Percentiles rank a stretch among this genome's conserved stretches.
These are phyloP conservation scores for Omphaloscelis lunosa DNA, from an alignment of 2,888 invertebrate species.

Conservation along the genomic window DNA sequence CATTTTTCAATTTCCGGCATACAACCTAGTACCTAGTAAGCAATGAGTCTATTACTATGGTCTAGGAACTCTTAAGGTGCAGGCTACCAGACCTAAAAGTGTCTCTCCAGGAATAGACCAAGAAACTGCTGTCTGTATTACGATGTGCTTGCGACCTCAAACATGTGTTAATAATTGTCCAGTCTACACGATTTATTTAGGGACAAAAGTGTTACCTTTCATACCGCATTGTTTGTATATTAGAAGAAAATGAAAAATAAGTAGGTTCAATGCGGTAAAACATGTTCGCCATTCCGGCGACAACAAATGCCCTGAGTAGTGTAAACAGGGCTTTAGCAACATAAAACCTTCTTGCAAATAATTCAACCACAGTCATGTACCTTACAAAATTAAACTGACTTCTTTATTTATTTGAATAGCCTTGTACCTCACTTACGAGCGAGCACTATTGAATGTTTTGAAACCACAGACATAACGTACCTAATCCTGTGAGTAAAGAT, in stretches of 20 bases:
- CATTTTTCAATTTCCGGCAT: conserved; percentile 8
- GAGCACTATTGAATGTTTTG: conserved; percentile 44
- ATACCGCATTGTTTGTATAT: neutral
- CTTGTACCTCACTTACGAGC: conserved; percentile 1
- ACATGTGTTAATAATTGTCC: neutral
- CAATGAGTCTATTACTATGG: neutral
- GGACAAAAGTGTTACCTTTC: neutral
- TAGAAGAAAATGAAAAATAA: neutral
- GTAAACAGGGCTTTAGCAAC: conserved; percentile 4
- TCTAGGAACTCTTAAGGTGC: conserved; percentile 3
- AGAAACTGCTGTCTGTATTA: neutral
- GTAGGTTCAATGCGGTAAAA: neutral
- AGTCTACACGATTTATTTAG: neutral
- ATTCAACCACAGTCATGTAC: conserved; percentile 22
- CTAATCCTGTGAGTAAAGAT: conserved; percentile 26
- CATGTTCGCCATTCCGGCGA: neutral
- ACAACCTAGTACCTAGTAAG: no score
- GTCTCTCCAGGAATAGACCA: neutral
- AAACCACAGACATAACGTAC: conserved; percentile 25
- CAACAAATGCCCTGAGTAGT: conserved; percentile 19
- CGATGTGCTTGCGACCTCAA: neutral
- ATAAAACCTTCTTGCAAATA: conserved; percentile 31
- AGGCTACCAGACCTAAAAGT: neutral
- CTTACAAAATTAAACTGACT: conserved; percentile 24
- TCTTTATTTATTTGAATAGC: conserved; percentile 27